Base-by-base conservation (phyloP, 2,888 invertebrate genomes). In the Apamea crenata region DNA sequence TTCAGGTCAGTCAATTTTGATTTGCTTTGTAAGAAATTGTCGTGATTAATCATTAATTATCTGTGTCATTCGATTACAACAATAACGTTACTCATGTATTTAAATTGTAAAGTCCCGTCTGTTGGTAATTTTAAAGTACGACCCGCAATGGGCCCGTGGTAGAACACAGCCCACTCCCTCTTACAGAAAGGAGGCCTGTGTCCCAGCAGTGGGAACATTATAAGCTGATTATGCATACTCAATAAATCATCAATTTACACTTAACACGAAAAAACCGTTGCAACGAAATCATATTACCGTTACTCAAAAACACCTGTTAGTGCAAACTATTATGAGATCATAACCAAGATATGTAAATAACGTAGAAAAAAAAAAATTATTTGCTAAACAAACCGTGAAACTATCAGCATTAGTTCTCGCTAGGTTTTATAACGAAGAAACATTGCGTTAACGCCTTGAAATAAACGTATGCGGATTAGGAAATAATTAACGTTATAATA, bases 401-500 rank as follows among this genome's bases (percentile, higher is more conserved):
- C 70, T 50, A 74, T 88, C 79, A 85, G 36, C 76, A 75, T 77
- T 82, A 18, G 40, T 40, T 78, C 36, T 74, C 25, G 32, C 53
- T 68, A 53, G 21, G 61, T 74, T 81, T 78, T 72, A 72, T 81
- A 73, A 79, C 78, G 50, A 74, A 80, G 85, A 74, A 78, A 72
- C 47, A 67, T 84, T 80, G 77, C 78, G 75, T 68, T 83, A 82
- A 40, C 36, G 47, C 83, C 82, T 83, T 90, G 83, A 71, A 80
- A 80, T 76, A 83, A 83, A 79, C 69, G 78, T 77, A 81, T 78
- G 69, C 80, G 56, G 61, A 70, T 88, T 89, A 82, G 75, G 78
- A 81, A 87, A 82, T 77, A 70, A 66, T 77, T 81, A 77, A 75
- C 78, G 87, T 83, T 88, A 29, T 73, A 67, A 86, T 80, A 80